These are phyloP conservation scores for Eupelmus urozonus DNA, from an alignment of 2,888 invertebrate genomes.

Conservation along the genomic window DNA sequence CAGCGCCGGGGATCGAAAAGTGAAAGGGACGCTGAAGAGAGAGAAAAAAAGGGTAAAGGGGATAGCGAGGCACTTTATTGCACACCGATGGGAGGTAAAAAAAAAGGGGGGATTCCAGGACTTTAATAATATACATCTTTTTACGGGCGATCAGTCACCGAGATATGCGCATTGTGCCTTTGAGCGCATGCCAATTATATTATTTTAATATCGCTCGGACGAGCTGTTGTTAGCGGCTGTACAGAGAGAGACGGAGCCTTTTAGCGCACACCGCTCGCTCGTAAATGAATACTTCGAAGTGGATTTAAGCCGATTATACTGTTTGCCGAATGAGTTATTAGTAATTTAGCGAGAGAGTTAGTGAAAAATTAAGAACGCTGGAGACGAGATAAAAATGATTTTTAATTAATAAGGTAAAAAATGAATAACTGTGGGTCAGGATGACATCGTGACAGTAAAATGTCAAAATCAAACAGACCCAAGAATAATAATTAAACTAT, in stretches of 20 bases:
- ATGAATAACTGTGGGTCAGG: too few species aligned
- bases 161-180: slow-evolving; percentile 1
- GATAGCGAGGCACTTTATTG: slow-evolving; percentile 13
- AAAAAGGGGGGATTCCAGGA: background rate
- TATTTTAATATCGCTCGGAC: slow-evolving; percentile 35
- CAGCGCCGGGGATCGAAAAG: slow-evolving; percentile 33
- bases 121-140: slow-evolving; percentile 35
- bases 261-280: background rate
- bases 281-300: background rate
- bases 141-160: slow-evolving; percentile 24
- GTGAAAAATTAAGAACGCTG: too few species aligned
- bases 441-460: too few species aligned
- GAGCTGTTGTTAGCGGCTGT: background rate
- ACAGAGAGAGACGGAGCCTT: background rate
- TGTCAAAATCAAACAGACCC: too few species aligned
- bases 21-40: slow-evolving; percentile 40
- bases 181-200: slow-evolving; percentile 36
- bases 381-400: too few species aligned
- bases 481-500: too few species aligned
- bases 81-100: background rate
- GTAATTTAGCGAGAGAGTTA: too few species aligned
- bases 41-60: background rate
- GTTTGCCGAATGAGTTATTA: too few species aligned
- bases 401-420: too few species aligned
- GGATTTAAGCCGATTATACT: slow-evolving; percentile 21